Base-by-base conservation (phyloP, 2,113 vertebrate genomes). In the Colossoma macropomum region DNA sequence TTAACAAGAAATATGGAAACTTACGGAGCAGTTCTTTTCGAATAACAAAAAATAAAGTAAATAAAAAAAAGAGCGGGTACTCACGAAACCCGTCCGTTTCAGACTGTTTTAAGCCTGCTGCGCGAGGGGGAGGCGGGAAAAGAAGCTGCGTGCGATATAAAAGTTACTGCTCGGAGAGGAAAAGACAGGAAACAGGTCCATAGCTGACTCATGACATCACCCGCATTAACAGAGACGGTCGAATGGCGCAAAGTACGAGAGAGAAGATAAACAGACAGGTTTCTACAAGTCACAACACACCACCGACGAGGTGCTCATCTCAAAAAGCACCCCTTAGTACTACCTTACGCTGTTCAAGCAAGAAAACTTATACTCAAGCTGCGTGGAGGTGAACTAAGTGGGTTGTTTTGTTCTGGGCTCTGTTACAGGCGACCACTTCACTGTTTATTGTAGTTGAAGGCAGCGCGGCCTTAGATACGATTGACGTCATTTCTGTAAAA, bases 401-500 rank as follows among this genome's bases (percentile, higher is more conserved):
- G 13, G 68, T 8, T 72, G 70, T 16, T 80, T 45, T 48, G 52
- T 34, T 62, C 28, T 62, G 70, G 25, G 32, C 54, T 23, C 19
- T 2, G 38, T 32, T 45, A 38, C 56, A 81, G 32, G 19, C 16
- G 28, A 74, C 41, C 6, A 68, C 68, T 79, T 75, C 62, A 65
- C 60, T 77, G 54, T 80, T 85, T 77, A 78, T 74, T 70, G 54
- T 27, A 54, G 71, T 81, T 72, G 78, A 65, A 82, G 50, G 79
- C 56, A 77, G 69, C 62, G 83, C 74, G 83, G 85, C 86, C 86
- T 90, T 90, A 87, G 88, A 84, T 72, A 90, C 86, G 75, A 89
- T 88, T 93, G 91, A 94, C 93, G 93, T 94, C 92, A 93, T 81
- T 89, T 90, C 87, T 66, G 84, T 86, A 89, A 87, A 84, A 92